Percentiles rank a stretch among this genome's conserved stretches.
Evolutionary conservation across 2,797 vertebrate genomes (phyloP).

Genomic region (Centroberyx gerrardi): DNA sequence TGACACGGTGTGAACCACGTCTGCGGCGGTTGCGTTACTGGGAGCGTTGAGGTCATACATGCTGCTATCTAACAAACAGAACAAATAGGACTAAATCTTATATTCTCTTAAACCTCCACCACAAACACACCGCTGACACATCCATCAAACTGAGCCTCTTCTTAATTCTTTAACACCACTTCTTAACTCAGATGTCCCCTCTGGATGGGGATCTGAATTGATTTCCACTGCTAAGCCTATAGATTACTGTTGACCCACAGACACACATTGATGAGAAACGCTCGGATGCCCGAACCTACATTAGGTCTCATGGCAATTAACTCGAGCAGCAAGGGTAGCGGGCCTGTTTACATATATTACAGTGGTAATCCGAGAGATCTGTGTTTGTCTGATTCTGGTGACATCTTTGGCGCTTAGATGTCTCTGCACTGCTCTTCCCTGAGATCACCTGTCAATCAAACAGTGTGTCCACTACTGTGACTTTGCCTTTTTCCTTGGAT

Average conservation of each 20-base stretch:
- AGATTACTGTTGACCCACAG: constrained; percentile 81
- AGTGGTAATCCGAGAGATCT: constrained; percentile 34
- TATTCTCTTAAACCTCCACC: no score
- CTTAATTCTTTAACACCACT: constrained; percentile 33
- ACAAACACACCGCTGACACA: no score
- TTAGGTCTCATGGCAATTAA: constrained; percentile 30
- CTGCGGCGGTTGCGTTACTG: constrained; percentile 26
- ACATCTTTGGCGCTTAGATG: not conserved
- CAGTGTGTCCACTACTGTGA: no score
- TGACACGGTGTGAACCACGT: constrained; percentile 54
- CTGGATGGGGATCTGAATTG: constrained; percentile 63
- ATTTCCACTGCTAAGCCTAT: constrained; percentile 72
- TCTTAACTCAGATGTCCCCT: constrained; percentile 30
- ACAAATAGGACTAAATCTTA: not conserved
- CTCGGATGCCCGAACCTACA: constrained; percentile 49
- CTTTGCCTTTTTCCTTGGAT: no score
- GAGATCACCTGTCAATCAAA: not conserved
- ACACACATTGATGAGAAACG: constrained; percentile 57
- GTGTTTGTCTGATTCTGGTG: constrained; percentile 22
- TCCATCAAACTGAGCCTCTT: constrained; percentile 10
- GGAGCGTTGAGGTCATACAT: constrained; percentile 18
- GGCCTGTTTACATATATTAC: constrained; percentile 21
- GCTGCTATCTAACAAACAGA: no score
- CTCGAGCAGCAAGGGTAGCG: constrained; percentile 20
- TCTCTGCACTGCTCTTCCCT: not conserved